Percentiles rank a stretch among this genome's conserved stretches.
These are phyloP conservation scores for Saturnia pavonia DNA, from an alignment of 2,888 invertebrate genomes.

Conservation along the genomic window DNA sequence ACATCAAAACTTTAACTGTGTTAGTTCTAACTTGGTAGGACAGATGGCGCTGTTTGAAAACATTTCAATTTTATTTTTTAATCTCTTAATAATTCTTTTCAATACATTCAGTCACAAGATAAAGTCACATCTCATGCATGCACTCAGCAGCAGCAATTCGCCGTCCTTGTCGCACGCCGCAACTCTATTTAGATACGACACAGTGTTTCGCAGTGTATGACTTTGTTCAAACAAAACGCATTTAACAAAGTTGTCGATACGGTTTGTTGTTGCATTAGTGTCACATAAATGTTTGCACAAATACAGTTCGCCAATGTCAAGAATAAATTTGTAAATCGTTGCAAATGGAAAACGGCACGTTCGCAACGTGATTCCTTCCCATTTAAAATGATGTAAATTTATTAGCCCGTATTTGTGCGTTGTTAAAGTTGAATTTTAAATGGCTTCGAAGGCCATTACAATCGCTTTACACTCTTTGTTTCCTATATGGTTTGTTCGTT, in stretches of 20 bases:
- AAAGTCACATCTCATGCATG: slow-evolving; percentile 22
- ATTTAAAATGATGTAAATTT: slow-evolving; percentile 11
- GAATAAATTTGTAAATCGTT: slow-evolving; percentile 27
- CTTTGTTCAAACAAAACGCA: slow-evolving; percentile 7
- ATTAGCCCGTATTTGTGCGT: not conserved
- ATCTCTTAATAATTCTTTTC: slow-evolving; percentile 10
- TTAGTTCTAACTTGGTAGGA: not conserved
- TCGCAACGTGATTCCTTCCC: slow-evolving; percentile 19
- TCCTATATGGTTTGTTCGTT: slow-evolving; percentile 41
- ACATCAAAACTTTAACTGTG: not conserved
- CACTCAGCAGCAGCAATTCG: slow-evolving; percentile 4
- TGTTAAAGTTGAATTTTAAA: slow-evolving; percentile 21
- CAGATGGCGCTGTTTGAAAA: not conserved
- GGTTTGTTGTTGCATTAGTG: not conserved
- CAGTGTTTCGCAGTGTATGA: slow-evolving; percentile 9
- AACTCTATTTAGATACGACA: slow-evolving; percentile 16
- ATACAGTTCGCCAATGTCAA: slow-evolving; percentile 25
- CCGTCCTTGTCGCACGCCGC: slow-evolving; percentile 19
- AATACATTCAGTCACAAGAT: slow-evolving; percentile 17
- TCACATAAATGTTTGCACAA: slow-evolving; percentile 14
- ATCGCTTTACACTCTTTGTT: slow-evolving; percentile 37
- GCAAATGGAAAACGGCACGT: slow-evolving; percentile 21
- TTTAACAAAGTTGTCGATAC: slow-evolving; percentile 16
- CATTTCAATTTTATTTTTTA: slow-evolving; percentile 1
- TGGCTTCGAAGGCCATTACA: slow-evolving; percentile 9